phyloP scores from a whole-genome alignment of 2,888 invertebrate species.

The Hypsopygia costalis region DNA sequence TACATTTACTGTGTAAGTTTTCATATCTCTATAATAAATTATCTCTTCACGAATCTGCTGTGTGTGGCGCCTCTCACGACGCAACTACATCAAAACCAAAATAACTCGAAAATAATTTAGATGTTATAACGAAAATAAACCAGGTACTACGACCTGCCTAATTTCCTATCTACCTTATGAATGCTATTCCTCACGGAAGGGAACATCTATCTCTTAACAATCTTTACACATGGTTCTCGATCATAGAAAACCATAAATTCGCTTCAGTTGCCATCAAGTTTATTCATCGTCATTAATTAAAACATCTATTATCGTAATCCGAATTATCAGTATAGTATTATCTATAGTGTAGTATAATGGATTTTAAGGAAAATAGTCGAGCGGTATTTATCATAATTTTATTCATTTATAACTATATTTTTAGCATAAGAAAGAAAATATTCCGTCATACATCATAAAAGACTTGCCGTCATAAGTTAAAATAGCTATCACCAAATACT shows the following conservation, averaged over 20 bases:
- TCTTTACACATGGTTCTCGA: slow-evolving; percentile 13
- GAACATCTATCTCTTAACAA: slow-evolving; percentile 26
- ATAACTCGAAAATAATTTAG: slow-evolving; percentile 49
- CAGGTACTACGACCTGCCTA: slow-evolving; percentile 55
- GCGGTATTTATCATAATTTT: slow-evolving; percentile 18
- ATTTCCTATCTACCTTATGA: slow-evolving; percentile 66
- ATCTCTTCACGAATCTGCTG: background rate
- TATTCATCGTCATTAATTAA: background rate
- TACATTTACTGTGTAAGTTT: background rate
- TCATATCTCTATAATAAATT: background rate
- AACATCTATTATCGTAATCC: background rate
- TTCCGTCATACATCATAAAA: slow-evolving; percentile 27
- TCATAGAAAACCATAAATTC: slow-evolving; percentile 10
- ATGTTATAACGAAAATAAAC: slow-evolving; percentile 50
- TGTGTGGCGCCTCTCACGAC: slow-evolving; percentile 7
- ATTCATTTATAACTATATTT: slow-evolving; percentile 18
- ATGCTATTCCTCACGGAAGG: slow-evolving; percentile 40
- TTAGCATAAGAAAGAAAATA: slow-evolving; percentile 24
- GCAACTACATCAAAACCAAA: slow-evolving; percentile 34
- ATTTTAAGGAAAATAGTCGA: slow-evolving; percentile 28
- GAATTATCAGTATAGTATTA: background rate
- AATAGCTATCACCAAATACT: background rate
- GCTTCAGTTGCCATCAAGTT: slow-evolving; percentile 2
- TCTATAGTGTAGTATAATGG: slow-evolving; percentile 13
- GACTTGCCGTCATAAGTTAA: background rate